phyloP scores from a whole-genome alignment of 2,797 vertebrate species.

The Semotilus atromaculatus region DNA sequence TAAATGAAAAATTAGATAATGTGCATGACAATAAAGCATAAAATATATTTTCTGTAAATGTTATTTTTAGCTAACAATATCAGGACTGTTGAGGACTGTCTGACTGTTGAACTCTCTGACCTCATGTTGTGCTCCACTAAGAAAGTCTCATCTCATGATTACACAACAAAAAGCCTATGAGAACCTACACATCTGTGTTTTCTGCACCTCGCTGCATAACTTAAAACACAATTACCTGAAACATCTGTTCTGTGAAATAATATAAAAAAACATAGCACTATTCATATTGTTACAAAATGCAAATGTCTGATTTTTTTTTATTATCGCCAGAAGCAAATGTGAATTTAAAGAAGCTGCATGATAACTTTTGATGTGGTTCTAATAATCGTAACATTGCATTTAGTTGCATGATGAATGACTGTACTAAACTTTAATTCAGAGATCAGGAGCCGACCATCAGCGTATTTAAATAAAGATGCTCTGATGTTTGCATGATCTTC shows the following conservation, averaged over 20 bases:
- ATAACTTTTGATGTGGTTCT: background rate
- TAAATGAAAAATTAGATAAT: background rate
- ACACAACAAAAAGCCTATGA: background rate
- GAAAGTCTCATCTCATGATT: background rate
- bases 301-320: background rate
- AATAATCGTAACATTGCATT: background rate
- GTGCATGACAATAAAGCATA: background rate
- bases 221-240: slow-evolving; percentile 1
- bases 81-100: background rate
- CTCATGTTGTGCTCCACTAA: background rate
- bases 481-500: background rate
- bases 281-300: background rate
- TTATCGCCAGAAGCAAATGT: background rate
- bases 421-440: background rate
- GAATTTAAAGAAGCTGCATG: background rate
- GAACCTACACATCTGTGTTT: background rate
- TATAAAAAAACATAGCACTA: background rate
- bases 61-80: background rate
- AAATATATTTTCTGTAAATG: too few species aligned
- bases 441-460: background rate
- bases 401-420: background rate
- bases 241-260: slow-evolving; percentile 5
- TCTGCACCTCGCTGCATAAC: background rate
- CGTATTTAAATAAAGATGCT: slow-evolving; percentile 14
- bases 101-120: background rate